Evolutionary conservation across 1,140 invertebrate genomes (phyloP).

Genomic region (Ceratosolen solmsi): DNA sequence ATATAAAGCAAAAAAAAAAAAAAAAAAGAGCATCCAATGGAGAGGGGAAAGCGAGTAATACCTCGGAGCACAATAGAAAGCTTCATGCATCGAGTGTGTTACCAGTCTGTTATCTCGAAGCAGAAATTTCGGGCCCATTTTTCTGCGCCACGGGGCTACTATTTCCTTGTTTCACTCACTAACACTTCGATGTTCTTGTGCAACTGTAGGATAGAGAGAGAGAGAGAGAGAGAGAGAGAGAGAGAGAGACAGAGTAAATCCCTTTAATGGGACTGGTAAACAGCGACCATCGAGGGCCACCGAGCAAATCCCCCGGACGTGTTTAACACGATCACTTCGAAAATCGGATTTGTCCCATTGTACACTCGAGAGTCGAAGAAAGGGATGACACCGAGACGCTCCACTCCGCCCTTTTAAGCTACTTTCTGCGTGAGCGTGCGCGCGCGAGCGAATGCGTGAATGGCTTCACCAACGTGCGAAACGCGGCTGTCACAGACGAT

Average conservation of each 20-base stretch:
- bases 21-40: no score
- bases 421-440: background rate
- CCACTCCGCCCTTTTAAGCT: background rate
- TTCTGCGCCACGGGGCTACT: conserved; percentile 28
- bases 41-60: background rate
- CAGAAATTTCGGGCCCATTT: conserved; percentile 5
- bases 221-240: background rate
- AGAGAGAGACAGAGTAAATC: conserved; percentile 26
- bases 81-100: background rate
- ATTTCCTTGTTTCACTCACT: background rate
- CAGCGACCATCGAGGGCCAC: conserved; percentile 38
- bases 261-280: conserved; percentile 52
- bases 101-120: background rate
- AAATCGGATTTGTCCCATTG: conserved; percentile 58
- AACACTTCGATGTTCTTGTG: background rate
- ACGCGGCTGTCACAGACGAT: background rate
- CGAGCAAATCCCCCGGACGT: conserved; percentile 47
- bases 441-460: background rate
- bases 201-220: background rate
- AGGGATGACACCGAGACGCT: conserved; percentile 7
- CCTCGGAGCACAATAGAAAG: background rate
- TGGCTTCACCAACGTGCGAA: no score
- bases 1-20: no score
- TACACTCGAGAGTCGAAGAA: background rate
- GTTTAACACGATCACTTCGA: conserved; percentile 59